Evolutionary conservation across 2,797 vertebrate species (phyloP).

Genomic region (Odontamblyopus rebecca): DNA sequence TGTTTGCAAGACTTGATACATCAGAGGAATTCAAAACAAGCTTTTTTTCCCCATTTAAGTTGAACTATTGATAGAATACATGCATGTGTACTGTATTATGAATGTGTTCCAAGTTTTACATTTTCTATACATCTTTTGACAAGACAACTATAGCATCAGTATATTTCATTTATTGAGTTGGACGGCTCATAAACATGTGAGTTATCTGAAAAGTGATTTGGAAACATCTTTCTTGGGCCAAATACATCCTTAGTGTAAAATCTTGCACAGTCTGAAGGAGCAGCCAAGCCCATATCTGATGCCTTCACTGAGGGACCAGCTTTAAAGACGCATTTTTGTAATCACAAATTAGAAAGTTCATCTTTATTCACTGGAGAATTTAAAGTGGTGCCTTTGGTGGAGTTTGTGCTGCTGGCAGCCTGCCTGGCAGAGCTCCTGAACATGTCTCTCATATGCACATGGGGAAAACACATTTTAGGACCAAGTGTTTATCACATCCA

Average conservation of each 20-base stretch:
- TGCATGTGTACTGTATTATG: too few relatives aligned
- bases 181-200: background rate
- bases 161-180: too few relatives aligned
- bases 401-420: slow-evolving; percentile 74
- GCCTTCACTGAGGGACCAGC: slow-evolving; percentile 28
- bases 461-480: slow-evolving; percentile 37
- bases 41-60: too few relatives aligned
- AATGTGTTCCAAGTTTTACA: too few relatives aligned
- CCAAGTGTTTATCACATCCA: slow-evolving; percentile 29
- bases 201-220: background rate
- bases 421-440: slow-evolving; percentile 63
- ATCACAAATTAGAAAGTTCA: slow-evolving; percentile 58
- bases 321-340: slow-evolving; percentile 45
- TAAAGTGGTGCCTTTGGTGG: slow-evolving; percentile 58
- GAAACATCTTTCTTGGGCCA: background rate
- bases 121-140: too few relatives aligned
- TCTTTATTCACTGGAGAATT: slow-evolving; percentile 71
- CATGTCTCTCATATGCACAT: slow-evolving; percentile 33
- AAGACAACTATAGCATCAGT: too few relatives aligned
- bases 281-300: slow-evolving; percentile 29
- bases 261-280: background rate
- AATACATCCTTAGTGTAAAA: background rate
- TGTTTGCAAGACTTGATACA: too few relatives aligned
- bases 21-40: too few relatives aligned
- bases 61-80: too few relatives aligned